Percentiles rank a stretch among this genome's conserved stretches.
These are phyloP conservation scores for Arothron firmamentum DNA, from an alignment of 2,113 vertebrate genomes.

Conservation along the genomic window DNA sequence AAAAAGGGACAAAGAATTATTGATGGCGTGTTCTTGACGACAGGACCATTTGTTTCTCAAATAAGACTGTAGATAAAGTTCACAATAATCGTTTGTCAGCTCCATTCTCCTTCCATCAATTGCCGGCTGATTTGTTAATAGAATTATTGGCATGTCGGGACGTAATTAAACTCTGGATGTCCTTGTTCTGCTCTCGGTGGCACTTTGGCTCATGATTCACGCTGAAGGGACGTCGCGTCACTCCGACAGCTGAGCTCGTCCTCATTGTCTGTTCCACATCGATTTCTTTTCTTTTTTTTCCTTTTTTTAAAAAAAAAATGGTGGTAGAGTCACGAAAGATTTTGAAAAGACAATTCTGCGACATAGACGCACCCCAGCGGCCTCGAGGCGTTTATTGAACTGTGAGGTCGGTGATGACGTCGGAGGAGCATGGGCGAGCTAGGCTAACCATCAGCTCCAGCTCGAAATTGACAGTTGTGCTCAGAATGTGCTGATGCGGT, in stretches of 20 bases:
- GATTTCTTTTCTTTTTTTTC: neutral
- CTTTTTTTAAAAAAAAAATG: neutral
- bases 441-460: too few species aligned
- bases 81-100: slow-evolving; percentile 60
- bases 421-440: too few species aligned
- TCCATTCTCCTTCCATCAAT: slow-evolving; percentile 25
- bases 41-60: slow-evolving; percentile 66
- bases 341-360: too few species aligned
- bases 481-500: too few species aligned
- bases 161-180: neutral
- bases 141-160: slow-evolving; percentile 19
- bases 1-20: slow-evolving; percentile 62
- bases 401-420: too few species aligned
- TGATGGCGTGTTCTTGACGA: slow-evolving; percentile 59
- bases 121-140: slow-evolving; percentile 13
- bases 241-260: neutral
- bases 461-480: too few species aligned
- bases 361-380: too few species aligned
- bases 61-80: slow-evolving; percentile 59
- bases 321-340: neutral
- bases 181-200: neutral
- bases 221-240: neutral
- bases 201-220: neutral
- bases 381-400: too few species aligned
- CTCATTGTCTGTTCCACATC: neutral